These are phyloP conservation scores for Boleophthalmus pectinirostris DNA, from an alignment of 2,113 vertebrate genomes.

Conservation along the genomic window DNA sequence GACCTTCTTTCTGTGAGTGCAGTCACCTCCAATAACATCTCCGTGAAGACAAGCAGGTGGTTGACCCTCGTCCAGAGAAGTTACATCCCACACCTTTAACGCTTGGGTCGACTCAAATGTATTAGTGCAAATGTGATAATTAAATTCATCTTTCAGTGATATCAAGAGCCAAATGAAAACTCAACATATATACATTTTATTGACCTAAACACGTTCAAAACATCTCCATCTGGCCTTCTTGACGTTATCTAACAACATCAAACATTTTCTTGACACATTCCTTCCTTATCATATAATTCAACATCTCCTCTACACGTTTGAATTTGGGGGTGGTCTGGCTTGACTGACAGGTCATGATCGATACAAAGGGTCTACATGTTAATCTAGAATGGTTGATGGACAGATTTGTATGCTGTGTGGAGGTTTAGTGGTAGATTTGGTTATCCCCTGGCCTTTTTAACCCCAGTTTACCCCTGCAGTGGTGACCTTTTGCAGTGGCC, in stretches of 20 bases:
- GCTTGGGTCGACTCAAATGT: too few species aligned
- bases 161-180: not conserved
- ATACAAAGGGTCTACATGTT: slow-evolving; percentile 31
- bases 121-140: too few species aligned
- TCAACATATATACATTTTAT: not conserved
- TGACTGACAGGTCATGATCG: slow-evolving; percentile 34
- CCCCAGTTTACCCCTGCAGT: slow-evolving; percentile 43
- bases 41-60: too few species aligned
- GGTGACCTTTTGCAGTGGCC: slow-evolving; percentile 56
- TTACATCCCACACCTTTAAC: too few species aligned
- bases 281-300: not conserved
- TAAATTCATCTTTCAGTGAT: not conserved
- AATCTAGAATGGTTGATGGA: slow-evolving; percentile 33
- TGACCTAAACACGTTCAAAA: not conserved
- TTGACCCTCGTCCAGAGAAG: too few species aligned
- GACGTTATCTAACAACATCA: not conserved
- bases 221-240: not conserved
- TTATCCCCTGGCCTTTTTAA: slow-evolving; percentile 58
- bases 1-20: too few species aligned
- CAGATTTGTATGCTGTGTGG: slow-evolving; percentile 45
- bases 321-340: not conserved
- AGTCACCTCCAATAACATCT: too few species aligned
- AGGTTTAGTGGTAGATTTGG: slow-evolving; percentile 22
- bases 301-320: not conserved
- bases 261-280: not conserved